Evolutionary conservation across 2,113 vertebrate species (phyloP).

Genomic region (Calyptomena viridis): DNA sequence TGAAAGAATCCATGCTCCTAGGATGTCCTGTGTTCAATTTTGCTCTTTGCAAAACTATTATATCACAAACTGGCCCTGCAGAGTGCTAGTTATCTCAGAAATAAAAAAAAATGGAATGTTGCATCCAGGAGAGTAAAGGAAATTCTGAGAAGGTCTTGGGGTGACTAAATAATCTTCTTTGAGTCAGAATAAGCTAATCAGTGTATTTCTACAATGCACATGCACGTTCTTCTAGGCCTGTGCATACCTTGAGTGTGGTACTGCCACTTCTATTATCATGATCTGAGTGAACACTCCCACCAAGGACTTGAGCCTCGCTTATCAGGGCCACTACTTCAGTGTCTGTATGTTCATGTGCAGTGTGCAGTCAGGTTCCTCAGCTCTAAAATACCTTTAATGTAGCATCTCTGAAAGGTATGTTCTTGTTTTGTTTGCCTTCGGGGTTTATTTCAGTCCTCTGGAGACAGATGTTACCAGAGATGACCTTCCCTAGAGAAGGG

Average conservation of each 20-base stretch:
- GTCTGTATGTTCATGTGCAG: neutral
- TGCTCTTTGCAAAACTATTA: neutral
- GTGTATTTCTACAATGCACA: neutral
- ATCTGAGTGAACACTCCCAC: neutral
- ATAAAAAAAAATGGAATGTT: neutral
- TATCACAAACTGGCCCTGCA: neutral
- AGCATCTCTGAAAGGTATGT: neutral
- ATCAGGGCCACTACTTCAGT: neutral
- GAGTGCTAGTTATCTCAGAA: neutral
- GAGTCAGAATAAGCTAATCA: rapidly evolving
- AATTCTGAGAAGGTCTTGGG: neutral
- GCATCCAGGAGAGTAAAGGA: neutral
- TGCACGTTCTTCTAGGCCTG: neutral
- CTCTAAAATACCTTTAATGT: neutral
- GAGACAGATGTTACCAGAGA: neutral
- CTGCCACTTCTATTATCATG: rapidly evolving
- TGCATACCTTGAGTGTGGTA: neutral
- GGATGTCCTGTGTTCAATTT: neutral
- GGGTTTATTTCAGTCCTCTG: neutral
- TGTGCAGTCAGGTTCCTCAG: neutral
- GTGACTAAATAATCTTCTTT: neutral
- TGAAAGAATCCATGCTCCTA: neutral
- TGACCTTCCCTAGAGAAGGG: neutral
- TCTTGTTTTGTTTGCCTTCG: neutral
- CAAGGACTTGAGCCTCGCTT: neutral